phyloP scores from a whole-genome alignment of 2,113 vertebrate genomes.

The Nesoenas mayeri region DNA sequence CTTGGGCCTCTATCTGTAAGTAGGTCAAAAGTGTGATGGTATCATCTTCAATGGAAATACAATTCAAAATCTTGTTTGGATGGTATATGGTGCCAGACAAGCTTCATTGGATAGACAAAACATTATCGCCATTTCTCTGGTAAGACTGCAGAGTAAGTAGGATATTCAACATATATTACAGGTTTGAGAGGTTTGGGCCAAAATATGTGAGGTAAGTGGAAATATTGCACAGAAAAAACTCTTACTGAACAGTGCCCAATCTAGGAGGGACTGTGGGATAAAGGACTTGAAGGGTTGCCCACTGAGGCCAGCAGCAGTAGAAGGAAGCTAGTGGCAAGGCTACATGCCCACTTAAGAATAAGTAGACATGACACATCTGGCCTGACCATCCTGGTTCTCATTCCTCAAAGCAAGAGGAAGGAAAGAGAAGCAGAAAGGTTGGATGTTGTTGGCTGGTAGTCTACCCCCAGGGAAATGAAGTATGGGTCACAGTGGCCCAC shows the following conservation, averaged over 20 bases:
- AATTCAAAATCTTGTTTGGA: constrained; percentile 45
- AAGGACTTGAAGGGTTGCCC: background rate
- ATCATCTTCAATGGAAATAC: constrained; percentile 30
- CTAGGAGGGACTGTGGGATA: background rate
- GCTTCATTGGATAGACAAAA: constrained; percentile 52
- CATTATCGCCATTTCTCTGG: constrained; percentile 32
- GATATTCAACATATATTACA: constrained; percentile 26
- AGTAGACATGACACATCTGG: background rate
- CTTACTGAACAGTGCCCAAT: background rate
- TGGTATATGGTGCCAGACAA: constrained; percentile 12
- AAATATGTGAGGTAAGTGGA: constrained; percentile 15
- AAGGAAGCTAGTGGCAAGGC: background rate
- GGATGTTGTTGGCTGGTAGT: background rate
- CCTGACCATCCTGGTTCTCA: background rate
- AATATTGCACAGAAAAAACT: constrained; percentile 2
- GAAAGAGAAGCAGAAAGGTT: background rate
- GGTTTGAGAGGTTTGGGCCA: background rate
- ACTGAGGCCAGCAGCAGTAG: background rate
- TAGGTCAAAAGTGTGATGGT: constrained; percentile 45
- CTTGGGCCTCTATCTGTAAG: constrained; percentile 43
- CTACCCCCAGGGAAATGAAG: background rate
- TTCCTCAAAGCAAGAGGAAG: background rate
- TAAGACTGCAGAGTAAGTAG: constrained; percentile 29
- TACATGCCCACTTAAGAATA: background rate
- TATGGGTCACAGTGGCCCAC: background rate